These are phyloP conservation scores for Dipodomys spectabilis DNA, from an alignment of 2,113 vertebrate species.

Conservation along the genomic window DNA sequence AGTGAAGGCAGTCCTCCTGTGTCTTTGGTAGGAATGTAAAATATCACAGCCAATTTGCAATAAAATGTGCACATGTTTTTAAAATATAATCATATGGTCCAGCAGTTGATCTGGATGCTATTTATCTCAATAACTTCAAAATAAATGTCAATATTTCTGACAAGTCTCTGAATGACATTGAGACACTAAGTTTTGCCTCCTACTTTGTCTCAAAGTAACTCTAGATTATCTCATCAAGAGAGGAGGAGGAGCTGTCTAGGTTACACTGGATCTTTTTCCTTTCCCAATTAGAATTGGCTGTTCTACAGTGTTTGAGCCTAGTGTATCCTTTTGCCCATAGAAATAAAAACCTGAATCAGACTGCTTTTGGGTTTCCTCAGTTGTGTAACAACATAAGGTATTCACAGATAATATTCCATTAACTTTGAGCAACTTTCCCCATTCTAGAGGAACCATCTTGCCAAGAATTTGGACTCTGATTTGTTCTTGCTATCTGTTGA, in stretches of 20 bases:
- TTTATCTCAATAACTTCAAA: background rate
- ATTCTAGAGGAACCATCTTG: background rate
- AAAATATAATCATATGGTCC: background rate
- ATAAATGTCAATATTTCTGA: background rate
- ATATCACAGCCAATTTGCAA: background rate
- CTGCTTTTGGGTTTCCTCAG: too few species aligned
- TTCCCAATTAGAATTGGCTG: background rate
- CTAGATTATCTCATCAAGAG: background rate
- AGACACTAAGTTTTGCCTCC: background rate
- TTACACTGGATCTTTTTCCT: too few species aligned
- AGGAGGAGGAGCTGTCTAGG: background rate
- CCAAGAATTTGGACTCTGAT: background rate
- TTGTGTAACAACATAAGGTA: background rate
- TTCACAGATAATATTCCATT: background rate
- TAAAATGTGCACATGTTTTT: background rate
- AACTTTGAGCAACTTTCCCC: background rate
- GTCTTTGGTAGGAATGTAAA: background rate
- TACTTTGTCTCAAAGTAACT: background rate
- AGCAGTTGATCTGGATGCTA: too few species aligned
- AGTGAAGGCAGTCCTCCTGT: background rate
- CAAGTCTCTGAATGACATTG: background rate
- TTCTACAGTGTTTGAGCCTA: background rate
- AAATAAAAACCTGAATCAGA: background rate
- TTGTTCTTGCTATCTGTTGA: background rate
- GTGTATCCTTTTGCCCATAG: background rate